Evolutionary conservation across 1,140 invertebrate genomes (phyloP).

Genomic region (Penaeus chinensis): DNA sequence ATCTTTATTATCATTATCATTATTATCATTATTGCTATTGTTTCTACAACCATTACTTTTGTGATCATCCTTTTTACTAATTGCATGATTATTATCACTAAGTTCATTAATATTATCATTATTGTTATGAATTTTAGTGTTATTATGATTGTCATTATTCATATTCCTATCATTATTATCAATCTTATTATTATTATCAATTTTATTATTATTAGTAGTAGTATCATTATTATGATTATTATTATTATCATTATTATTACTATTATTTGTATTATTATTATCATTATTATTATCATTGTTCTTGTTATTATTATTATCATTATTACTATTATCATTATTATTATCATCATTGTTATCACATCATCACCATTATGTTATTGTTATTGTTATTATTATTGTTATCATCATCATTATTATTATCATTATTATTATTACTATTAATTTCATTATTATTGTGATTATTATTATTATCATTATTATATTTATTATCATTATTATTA

Average conservation of each 20-base stretch:
- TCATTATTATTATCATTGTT: neutral
- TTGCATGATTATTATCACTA: too few relatives aligned
- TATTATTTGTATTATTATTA: neutral
- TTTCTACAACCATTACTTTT: too few relatives aligned
- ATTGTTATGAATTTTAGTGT: too few relatives aligned
- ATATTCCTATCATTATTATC: neutral
- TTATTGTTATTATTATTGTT: too few relatives aligned
- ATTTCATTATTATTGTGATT: neutral
- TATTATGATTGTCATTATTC: neutral
- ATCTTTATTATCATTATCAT: too few relatives aligned
- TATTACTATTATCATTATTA: neutral
- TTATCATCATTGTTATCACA: neutral
- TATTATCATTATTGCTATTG: too few relatives aligned
- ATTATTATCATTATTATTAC: neutral
- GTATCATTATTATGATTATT: neutral
- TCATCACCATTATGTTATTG: neutral
- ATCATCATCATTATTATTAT: too few relatives aligned
- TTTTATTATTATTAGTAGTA: constrained; percentile 2
- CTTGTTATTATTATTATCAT: neutral
- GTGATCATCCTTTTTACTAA: too few relatives aligned
- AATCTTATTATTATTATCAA: neutral
- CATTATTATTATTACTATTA: too few relatives aligned
- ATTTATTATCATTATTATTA: neutral
- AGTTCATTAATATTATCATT: too few relatives aligned
- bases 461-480: neutral